Conservation (phyloP, 37 sponge, comb jelly and placozoan species). For the Ianthella basta region DNA sequence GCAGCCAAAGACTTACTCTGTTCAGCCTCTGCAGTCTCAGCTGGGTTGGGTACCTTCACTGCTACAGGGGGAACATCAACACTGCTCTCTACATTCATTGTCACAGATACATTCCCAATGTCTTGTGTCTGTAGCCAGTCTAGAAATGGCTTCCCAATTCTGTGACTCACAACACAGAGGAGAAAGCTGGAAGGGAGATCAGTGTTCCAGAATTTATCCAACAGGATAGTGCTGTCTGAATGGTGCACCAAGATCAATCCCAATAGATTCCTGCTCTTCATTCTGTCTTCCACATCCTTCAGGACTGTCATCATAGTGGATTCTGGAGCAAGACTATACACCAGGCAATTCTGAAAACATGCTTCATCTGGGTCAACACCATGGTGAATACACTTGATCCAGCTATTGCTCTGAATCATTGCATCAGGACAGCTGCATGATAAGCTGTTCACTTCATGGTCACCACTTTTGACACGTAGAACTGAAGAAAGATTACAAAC, state of each 20-base stretch:
- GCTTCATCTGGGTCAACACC: not conserved
- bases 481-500: too few species aligned
- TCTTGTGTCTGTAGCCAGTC: not conserved
- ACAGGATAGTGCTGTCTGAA: not conserved
- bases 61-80: not conserved
- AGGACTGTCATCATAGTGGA: not conserved
- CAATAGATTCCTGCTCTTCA: not conserved
- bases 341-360: not conserved
- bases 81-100: not conserved
- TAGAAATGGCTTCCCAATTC: not conserved
- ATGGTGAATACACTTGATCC: not conserved
- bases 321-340: not conserved
- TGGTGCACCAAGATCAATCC: not conserved
- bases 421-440: not conserved
- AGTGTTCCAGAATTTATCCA: not conserved
- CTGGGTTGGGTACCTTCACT: not conserved
- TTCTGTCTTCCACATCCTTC: not conserved
- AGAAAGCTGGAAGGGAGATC: not conserved
- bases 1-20: not conserved
- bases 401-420: not conserved
- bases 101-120: not conserved
- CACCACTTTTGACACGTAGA: constrained; percentile 38
- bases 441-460: constrained; percentile 50
- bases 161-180: not conserved
- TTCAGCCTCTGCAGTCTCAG: not conserved